Conservation (phyloP, 2,113 vertebrate genomes). For the Garra rufa region DNA sequence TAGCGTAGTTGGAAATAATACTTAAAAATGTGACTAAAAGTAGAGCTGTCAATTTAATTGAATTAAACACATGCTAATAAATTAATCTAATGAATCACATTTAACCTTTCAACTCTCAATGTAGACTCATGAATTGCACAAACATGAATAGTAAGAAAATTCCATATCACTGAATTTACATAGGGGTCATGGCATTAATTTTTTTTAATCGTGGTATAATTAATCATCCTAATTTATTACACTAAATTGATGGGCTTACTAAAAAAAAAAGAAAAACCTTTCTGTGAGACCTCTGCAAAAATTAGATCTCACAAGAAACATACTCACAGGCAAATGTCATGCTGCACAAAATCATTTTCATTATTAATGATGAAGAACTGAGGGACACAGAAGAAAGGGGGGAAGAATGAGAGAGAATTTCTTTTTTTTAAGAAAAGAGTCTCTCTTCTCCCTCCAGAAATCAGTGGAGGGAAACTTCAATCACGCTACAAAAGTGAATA, state of each 20-base stretch:
- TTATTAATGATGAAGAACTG: constrained; percentile 40
- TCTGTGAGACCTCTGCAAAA: neutral
- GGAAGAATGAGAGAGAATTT: constrained; percentile 11
- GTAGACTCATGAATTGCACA: neutral
- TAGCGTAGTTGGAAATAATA: neutral
- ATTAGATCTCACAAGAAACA: neutral
- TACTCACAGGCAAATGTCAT: constrained; percentile 29
- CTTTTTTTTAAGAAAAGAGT: neutral
- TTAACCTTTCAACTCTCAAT: neutral
- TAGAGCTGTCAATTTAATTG: neutral
- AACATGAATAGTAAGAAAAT: neutral
- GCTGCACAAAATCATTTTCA: constrained; percentile 38
- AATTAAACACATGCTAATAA: neutral
- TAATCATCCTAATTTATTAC: neutral
- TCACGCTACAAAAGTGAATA: constrained; percentile 80
- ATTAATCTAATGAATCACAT: neutral
- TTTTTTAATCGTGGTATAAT: neutral
- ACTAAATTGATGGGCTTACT: neutral
- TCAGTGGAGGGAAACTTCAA: constrained; percentile 78
- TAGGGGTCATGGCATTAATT: neutral
- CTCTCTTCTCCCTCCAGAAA: constrained; percentile 53
- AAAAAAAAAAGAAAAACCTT: constrained; percentile 8
- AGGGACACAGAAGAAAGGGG: constrained; percentile 23
- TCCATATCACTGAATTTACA: neutral
- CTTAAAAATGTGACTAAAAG: neutral